Conservation (phyloP, 1,140 invertebrate species). For the Copidosoma floridanum region DNA sequence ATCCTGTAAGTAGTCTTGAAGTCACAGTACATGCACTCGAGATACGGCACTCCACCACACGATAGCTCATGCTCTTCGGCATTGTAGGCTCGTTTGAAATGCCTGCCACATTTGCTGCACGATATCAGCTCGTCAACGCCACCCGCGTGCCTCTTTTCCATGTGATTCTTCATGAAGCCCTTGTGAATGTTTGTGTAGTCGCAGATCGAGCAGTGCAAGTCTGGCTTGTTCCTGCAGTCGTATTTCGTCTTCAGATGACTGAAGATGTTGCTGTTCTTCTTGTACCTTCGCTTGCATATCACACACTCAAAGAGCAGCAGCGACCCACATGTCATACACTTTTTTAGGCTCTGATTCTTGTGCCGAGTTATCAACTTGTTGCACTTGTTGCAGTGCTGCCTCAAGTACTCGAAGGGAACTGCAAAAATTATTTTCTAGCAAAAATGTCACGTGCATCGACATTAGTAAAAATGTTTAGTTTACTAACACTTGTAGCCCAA, state of each 20-base stretch:
- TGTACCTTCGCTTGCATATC: neutral
- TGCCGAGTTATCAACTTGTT: neutral
- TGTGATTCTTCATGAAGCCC: neutral
- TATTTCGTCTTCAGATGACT: neutral
- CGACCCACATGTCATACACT: neutral
- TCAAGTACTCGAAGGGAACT: neutral
- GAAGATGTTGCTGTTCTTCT: neutral
- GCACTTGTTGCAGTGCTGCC: neutral
- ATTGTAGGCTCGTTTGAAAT: neutral
- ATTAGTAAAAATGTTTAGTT: no score
- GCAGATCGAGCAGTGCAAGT: neutral
- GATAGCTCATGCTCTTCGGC: neutral
- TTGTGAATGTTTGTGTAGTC: neutral
- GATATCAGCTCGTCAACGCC: neutral
- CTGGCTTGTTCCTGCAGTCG: neutral
- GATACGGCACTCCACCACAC: neutral
- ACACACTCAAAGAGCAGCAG: neutral
- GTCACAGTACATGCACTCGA: neutral
- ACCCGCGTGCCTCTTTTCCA: neutral
- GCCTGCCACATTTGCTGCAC: neutral
- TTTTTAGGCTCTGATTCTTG: neutral
- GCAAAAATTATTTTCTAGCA: no score
- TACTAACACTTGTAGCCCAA: no score
- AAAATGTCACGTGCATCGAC: no score
- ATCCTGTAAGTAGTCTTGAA: neutral